Conservation (phyloP, 2,797 vertebrate species). For the Nyctibius grandis region DNA sequence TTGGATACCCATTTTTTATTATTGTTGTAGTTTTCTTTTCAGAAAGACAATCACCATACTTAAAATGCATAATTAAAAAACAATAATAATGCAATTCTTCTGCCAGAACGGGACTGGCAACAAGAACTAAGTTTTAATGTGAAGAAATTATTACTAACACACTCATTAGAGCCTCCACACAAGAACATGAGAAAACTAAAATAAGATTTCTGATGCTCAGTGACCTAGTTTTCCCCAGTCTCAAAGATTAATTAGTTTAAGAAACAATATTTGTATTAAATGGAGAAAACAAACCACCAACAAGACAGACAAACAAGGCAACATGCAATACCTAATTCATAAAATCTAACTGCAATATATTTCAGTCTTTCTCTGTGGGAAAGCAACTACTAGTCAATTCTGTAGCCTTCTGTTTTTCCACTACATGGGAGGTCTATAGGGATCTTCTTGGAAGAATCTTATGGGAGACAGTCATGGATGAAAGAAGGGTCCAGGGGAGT, state of each 20-base stretch:
- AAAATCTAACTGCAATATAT: neutral
- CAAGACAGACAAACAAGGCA: neutral
- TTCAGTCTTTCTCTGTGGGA: neutral
- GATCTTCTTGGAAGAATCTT: neutral
- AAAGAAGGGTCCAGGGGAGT: neutral
- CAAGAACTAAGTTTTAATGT: neutral
- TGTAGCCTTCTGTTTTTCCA: neutral
- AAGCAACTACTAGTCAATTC: neutral
- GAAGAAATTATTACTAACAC: conserved; percentile 26
- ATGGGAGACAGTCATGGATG: neutral
- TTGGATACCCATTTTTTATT: neutral
- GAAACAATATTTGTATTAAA: conserved; percentile 17
- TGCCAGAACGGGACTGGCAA: conserved; percentile 33
- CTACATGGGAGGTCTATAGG: neutral
- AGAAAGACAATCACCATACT: neutral
- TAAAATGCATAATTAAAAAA: conserved; percentile 11
- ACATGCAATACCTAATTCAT: neutral
- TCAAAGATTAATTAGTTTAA: conserved; percentile 22
- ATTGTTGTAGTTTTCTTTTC: neutral
- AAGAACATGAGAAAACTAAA: conserved; percentile 14
- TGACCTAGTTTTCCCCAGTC: conserved; percentile 7
- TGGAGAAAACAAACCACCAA: neutral
- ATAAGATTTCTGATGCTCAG: conserved; percentile 10
- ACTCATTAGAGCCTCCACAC: conserved; percentile 14
- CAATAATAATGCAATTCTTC: neutral